Conservation (phyloP, 2,113 vertebrate genomes). For the Paralichthys olivaceus region DNA sequence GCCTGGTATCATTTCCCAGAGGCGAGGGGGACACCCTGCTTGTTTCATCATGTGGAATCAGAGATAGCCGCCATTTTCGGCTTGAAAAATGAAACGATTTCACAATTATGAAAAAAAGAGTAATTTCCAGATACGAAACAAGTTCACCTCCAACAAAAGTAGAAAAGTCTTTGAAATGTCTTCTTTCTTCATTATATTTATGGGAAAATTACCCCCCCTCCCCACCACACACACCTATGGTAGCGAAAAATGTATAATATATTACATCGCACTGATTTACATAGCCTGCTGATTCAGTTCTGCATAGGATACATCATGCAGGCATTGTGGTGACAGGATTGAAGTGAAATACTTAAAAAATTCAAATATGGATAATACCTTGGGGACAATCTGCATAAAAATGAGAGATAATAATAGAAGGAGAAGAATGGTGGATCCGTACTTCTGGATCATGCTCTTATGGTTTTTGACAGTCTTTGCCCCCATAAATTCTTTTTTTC, state of each 20-base stretch:
- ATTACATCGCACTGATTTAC: conserved; percentile 47
- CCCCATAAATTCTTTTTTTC: conserved; percentile 36
- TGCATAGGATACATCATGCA: conserved; percentile 45
- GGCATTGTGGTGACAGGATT: conserved; percentile 43
- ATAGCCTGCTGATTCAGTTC: conserved; percentile 43
- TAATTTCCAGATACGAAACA: not conserved
- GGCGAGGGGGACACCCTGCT: not conserved
- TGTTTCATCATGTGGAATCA: not conserved
- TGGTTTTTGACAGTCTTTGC: conserved; percentile 53
- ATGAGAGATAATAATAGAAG: conserved; percentile 70
- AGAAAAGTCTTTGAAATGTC: not conserved
- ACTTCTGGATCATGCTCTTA: conserved; percentile 17
- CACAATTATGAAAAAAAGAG: not conserved
- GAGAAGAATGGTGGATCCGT: conserved; percentile 42
- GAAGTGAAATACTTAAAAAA: conserved; percentile 56
- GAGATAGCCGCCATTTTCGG: not conserved
- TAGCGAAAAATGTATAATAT: conserved; percentile 14
- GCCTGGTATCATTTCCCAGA: not conserved
- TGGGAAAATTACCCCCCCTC: not conserved
- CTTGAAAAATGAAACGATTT: not conserved
- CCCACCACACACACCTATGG: not conserved
- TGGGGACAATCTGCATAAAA: conserved; percentile 66
- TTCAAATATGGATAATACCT: conserved; percentile 66
- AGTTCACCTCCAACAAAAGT: not conserved
- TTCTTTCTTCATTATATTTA: conserved; percentile 1